Base-by-base conservation (phyloP, 1,140 invertebrate species). In the Nasonia longicornis region DNA sequence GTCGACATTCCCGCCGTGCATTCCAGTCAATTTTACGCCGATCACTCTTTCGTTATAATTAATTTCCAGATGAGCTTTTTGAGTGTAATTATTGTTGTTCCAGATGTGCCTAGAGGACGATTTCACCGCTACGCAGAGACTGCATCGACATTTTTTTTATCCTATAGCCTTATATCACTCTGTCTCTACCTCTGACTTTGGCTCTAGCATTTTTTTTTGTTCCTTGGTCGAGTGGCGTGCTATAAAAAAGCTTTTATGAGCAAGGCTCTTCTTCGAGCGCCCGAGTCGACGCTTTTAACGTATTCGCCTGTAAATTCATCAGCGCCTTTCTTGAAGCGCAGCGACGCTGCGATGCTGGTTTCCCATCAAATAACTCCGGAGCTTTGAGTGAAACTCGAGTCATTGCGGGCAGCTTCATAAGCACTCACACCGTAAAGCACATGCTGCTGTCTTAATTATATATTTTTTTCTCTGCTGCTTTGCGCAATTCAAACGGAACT, bases 211-310 rank as follows among this genome's bases (percentile, higher is more conserved):
- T n/a, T 67, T 64, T 67, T 22, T 48, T 26, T 31, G 31, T 4
- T 14, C 14, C 31, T 20, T 12, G 16, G 10, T 58, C 22, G 42
- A 29, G 22, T 58, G 3, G 42, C 26, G 3, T 8, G 52, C 29
- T 29, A 38, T 74, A 75, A 75, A 75, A 75, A 75, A 75, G 22
- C 73, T 75, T 42, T 76, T 42, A 76, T 76, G 58, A 16, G 16
- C 52, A 3, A 20, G n/a, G 31, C 64, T 76, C 45, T 42, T n/a
- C 52, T 58, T 58, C 52, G 4, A 20, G 22, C 0, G 29, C 29
- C 7, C 14, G 2, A 14, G 64, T 7, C 20, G 35, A 58, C 52
- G 31, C 58, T 64, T 76, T 66, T 76, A 42, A 76, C 20, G 31
- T 66, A 76, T 76, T 75, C 22, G 4, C 10, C 2, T 75, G 29